Base-by-base conservation (phyloP, 1,140 invertebrate genomes). In the Augochlora pura region DNA sequence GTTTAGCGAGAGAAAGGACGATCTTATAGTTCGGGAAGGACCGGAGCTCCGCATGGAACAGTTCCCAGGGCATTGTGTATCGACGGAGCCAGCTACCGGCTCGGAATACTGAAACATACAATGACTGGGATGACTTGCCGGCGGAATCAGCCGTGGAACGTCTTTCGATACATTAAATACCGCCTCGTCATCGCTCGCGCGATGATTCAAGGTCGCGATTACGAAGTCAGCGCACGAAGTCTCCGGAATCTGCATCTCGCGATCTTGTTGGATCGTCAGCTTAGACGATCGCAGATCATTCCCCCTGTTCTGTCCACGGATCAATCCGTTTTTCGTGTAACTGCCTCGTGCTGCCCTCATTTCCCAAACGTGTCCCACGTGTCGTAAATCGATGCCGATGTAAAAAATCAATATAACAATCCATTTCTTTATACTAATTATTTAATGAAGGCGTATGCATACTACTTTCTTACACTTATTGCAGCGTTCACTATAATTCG, bases 151-250 rank as follows among this genome's bases (percentile, higher is more conserved):
- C 80, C 77, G 67, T 65, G 63, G 80, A 86, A 77, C 76, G 65
- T 85, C 83, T 86, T 84, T 83, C 83, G 80, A 79, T 81, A 82
- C 82, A 82, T 86, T 81, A 79, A 77, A 84, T 85, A 85, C 69
- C 70, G 84, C 74, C 62, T 25, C 79, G 84, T 86, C 84, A 86
- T 86, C 79, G 60, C 77, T 49, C 83, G 83, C 74, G 71, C 79
- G 78, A 78, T 86, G 85, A 86, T 86, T 85, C 83, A 86, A 86
- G 84, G 84, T 79, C 84, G 70, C 60, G 74, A 52, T 75, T 85
- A 86, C 83, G 73, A 78, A 86, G 79, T 85, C 82, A 81, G 81
- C 85, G 85, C 79, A 75, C 66, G 14, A 59, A 70, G 66, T 39
- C 78, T 39, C 66, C 66, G 42, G 27, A 73, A 85, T 81, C 83